Percentiles rank a stretch among this genome's conserved stretches.
Evolutionary conservation across 2,888 invertebrate genomes (phyloP).

Genomic region (Folsomia manolachei): DNA sequence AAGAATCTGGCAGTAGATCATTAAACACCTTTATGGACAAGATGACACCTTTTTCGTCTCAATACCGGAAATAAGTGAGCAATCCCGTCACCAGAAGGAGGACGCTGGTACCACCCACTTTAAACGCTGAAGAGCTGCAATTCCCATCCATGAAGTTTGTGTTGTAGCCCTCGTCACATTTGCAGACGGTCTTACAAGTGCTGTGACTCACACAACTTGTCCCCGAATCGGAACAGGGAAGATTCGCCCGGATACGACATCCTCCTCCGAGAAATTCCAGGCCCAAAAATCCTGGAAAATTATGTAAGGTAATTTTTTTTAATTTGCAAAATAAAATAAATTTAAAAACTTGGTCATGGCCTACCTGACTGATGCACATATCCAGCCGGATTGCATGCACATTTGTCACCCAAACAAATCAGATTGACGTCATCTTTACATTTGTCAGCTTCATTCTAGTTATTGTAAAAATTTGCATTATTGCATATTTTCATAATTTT

Average conservation of each 20-base stretch:
- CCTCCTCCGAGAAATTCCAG: neutral
- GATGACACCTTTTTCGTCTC: too few species aligned
- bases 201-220: neutral
- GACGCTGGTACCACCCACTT: too few species aligned
- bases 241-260: neutral
- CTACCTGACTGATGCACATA: neutral
- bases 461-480: neutral
- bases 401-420: neutral
- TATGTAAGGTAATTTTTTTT: too few species aligned
- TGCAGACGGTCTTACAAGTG: neutral
- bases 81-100: too few species aligned
- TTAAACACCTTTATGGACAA: too few species aligned
- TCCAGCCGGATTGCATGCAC: neutral
- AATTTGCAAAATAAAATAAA: too few species aligned
- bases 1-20: too few species aligned
- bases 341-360: neutral
- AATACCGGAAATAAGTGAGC: too few species aligned
- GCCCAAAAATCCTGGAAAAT: neutral
- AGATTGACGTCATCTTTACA: neutral
- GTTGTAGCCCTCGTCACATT: neutral
- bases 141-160: neutral
- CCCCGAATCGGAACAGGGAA: neutral
- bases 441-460: neutral
- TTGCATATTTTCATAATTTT: neutral
- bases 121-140: too few species aligned